Evolutionary conservation across 2,797 vertebrate species (phyloP).

Genomic region (Schizothorax lantsangensis): DNA sequence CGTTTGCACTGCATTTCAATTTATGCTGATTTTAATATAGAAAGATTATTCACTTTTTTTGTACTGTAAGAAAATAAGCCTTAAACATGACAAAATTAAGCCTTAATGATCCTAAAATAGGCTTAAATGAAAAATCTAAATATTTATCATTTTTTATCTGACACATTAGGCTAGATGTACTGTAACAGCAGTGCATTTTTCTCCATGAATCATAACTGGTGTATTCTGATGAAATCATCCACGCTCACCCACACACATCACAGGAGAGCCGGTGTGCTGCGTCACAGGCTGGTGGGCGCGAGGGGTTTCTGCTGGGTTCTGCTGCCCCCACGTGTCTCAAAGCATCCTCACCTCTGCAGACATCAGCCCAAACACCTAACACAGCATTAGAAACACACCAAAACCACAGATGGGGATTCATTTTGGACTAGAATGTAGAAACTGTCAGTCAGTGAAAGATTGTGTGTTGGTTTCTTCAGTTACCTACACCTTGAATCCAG

Average conservation of each 20-base stretch:
- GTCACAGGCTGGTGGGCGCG: background rate
- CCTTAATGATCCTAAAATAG: background rate
- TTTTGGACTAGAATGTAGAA: background rate
- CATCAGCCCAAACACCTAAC: background rate
- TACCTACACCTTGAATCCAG: background rate
- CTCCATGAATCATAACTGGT: background rate
- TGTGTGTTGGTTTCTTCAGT: too few species aligned
- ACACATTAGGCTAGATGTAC: background rate
- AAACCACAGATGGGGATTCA: background rate
- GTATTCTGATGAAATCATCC: background rate
- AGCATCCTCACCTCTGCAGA: background rate
- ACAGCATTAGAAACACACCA: background rate
- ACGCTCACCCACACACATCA: background rate
- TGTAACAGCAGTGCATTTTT: background rate
- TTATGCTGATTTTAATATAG: background rate
- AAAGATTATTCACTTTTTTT: background rate
- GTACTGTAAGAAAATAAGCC: background rate
- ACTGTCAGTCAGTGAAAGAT: background rate
- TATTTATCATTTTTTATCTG: background rate
- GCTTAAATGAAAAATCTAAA: background rate
- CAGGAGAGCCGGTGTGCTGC: background rate
- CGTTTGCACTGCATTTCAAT: background rate
- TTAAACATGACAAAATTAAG: background rate
- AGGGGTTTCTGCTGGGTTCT: background rate
- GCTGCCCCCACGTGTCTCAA: slow-evolving; percentile 12